Evolutionary conservation across 2,113 vertebrate genomes (phyloP).

Genomic region (human): DNA sequence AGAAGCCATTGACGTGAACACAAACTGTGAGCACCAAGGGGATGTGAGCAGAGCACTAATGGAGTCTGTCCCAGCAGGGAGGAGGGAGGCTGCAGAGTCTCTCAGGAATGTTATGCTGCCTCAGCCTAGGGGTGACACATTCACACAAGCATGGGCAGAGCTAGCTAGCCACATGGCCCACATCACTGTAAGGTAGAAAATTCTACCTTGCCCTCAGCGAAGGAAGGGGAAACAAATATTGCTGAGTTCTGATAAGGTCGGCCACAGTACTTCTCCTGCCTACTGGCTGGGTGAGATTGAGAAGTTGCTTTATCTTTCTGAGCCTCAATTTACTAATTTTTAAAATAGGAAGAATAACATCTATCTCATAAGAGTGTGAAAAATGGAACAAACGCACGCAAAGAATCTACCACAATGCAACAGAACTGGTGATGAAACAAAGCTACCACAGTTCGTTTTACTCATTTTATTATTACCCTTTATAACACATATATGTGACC

Average conservation of each 20-base stretch:
- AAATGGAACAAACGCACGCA: neutral
- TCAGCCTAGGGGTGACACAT: neutral
- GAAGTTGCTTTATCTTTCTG: neutral
- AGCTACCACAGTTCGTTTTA: neutral
- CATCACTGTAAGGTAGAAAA: neutral
- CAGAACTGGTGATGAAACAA: neutral
- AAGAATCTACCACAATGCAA: neutral
- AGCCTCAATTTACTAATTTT: neutral
- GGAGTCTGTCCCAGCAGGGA: neutral
- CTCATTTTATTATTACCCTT: neutral
- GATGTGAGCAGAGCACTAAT: neutral
- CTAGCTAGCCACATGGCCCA: too few relatives aligned
- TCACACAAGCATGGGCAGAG: neutral
- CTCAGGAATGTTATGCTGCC: neutral
- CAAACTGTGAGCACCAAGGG: accelerated
- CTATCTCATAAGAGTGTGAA: neutral
- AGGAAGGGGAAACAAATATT: neutral
- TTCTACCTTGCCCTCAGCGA: neutral
- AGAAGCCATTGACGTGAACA: neutral
- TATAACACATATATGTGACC: neutral
- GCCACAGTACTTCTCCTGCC: too few relatives aligned
- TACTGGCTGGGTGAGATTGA: neutral
- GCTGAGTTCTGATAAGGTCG: neutral
- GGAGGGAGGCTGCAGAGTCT: neutral
- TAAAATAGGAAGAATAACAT: neutral